Percentiles rank a stretch among this genome's conserved stretches.
Evolutionary conservation across 2,888 invertebrate genomes (phyloP).

Genomic region (Leucoma salicis): DNA sequence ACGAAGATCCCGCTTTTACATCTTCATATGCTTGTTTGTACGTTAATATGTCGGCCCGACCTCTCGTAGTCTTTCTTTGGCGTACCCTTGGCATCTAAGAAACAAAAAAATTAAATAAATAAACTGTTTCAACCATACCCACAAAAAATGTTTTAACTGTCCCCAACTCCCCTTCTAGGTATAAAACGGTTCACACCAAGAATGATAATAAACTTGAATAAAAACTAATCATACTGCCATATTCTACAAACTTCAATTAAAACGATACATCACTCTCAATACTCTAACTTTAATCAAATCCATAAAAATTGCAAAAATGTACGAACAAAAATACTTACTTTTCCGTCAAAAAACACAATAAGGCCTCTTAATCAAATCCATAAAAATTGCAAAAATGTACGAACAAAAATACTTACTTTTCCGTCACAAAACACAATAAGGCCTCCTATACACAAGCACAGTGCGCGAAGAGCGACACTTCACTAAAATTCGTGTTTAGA

Average conservation of each 20-base stretch:
- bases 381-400: slow-evolving; percentile 1
- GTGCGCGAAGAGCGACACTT: no score
- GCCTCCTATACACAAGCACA: no score
- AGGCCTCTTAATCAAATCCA: slow-evolving; percentile 1
- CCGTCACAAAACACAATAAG: slow-evolving; percentile 1
- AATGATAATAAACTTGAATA: slow-evolving; percentile 4
- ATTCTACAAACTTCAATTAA: slow-evolving; percentile 8
- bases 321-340: slow-evolving; percentile 6
- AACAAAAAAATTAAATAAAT: neutral
- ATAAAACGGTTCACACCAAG: slow-evolving; percentile 2
- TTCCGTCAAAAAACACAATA: slow-evolving; percentile 3
- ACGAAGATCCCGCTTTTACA: slow-evolving; percentile 10
- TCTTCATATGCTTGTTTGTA: neutral
- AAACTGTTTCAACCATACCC: neutral
- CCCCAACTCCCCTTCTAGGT: neutral
- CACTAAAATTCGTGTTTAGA: no score
- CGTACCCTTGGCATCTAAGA: neutral
- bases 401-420: slow-evolving; percentile 7
- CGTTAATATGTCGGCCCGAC: neutral
- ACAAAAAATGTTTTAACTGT: slow-evolving; percentile 3
- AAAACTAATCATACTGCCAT: slow-evolving; percentile 3
- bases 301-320: slow-evolving; percentile 1
- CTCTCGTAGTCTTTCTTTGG: neutral
- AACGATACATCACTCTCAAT: slow-evolving; percentile 5
- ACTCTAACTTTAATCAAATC: slow-evolving; percentile 2